Percentiles rank a stretch among this genome's conserved stretches.
Conservation (phyloP, 2,113 vertebrate genomes). For the Pangasianodon gigas region DNA sequence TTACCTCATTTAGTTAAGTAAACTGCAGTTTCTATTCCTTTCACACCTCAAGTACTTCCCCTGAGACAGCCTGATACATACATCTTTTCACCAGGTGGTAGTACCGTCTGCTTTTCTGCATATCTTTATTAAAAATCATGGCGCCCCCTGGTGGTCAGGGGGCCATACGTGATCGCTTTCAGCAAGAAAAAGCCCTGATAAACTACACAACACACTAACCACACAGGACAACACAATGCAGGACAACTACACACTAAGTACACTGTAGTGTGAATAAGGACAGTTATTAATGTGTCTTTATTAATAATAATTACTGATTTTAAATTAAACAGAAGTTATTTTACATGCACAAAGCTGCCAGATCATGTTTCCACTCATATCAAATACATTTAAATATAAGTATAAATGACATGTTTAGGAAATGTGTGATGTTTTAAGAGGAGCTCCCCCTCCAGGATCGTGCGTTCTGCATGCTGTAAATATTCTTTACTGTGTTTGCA, state of each 20-base stretch:
- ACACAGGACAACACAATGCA: no score
- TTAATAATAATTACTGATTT: neutral
- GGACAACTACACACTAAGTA: neutral
- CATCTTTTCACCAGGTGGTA: no score
- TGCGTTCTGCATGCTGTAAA: neutral
- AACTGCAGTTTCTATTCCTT: neutral
- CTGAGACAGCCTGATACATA: no score
- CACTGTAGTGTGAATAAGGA: neutral
- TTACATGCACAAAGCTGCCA: neutral
- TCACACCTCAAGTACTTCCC: no score
- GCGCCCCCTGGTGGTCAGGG: neutral
- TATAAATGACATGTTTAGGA: neutral
- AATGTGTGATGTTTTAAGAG: neutral
- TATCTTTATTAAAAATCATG: neutral
- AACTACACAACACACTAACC: no score
- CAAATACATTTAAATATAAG: neutral
- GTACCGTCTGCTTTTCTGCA: no score
- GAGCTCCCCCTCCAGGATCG: neutral
- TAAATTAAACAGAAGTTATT: neutral
- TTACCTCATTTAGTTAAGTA: no score
- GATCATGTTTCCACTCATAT: neutral
- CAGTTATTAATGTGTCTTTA: neutral
- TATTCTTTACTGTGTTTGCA: conserved; percentile 51
- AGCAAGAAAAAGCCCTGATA: no score
- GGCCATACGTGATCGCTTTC: no score